Percentiles rank a stretch among this genome's conserved stretches.
Conservation (phyloP, 2,797 vertebrate species). For the Masticophis lateralis region DNA sequence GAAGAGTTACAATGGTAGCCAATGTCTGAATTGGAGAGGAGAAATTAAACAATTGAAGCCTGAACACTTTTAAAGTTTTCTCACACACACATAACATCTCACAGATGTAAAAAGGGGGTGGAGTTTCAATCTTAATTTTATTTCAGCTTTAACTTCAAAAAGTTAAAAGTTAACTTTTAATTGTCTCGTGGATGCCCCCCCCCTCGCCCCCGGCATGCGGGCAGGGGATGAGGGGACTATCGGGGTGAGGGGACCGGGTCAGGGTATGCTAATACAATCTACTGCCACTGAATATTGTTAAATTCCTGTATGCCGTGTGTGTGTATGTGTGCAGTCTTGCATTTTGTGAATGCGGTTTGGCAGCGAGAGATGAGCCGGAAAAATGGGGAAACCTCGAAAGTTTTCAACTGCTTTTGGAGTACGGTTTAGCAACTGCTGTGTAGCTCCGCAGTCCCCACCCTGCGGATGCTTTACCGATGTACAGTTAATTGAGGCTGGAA, state of each 20-base stretch:
- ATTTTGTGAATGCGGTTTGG: neutral
- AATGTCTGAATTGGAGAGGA: neutral
- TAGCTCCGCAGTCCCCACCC: neutral
- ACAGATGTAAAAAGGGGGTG: neutral
- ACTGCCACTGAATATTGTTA: neutral
- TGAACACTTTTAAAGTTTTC: neutral
- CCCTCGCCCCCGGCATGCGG: rapidly evolving
- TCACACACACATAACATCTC: neutral
- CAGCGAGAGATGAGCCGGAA: neutral
- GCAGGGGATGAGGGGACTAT: neutral
- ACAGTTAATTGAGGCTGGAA: neutral
- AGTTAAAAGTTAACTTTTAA: neutral
- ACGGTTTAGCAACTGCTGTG: neutral
- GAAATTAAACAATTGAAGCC: neutral
- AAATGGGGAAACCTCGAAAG: neutral
- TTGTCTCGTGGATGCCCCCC: neutral
- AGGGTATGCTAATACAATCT: neutral
- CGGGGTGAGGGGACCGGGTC: neutral
- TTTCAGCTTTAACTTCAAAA: too few relatives aligned
- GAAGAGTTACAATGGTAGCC: neutral
- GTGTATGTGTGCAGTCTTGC: neutral
- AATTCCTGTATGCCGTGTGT: neutral
- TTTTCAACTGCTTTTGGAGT: neutral
- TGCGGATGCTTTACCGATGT: neutral
- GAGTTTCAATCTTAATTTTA: neutral